Percentiles rank a stretch among this genome's conserved stretches.
Evolutionary conservation across 1,140 invertebrate species (phyloP).

Genomic region (Aethina tumida): DNA sequence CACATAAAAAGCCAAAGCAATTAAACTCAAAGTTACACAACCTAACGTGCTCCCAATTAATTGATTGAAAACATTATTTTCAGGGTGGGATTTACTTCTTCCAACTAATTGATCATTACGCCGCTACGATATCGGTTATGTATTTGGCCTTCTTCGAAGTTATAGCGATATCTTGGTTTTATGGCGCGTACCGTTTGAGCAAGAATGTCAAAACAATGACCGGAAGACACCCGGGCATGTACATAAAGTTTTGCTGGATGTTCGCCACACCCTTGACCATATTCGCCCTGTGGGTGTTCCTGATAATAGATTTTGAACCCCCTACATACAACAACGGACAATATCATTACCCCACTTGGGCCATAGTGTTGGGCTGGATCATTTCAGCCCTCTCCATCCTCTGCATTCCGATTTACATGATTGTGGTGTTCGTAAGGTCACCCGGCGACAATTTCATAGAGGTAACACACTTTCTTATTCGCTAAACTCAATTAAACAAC

Average conservation of each 20-base stretch:
- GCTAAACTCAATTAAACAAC: background rate
- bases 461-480: slow-evolving; percentile 40
- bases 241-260: slow-evolving; percentile 80
- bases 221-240: slow-evolving; percentile 62
- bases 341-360: slow-evolving; percentile 76
- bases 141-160: slow-evolving; percentile 88
- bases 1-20: too few relatives aligned
- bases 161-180: slow-evolving; percentile 83
- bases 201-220: slow-evolving; percentile 84
- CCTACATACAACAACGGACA: slow-evolving; percentile 67
- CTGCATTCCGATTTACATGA: slow-evolving; percentile 76
- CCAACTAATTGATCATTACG: slow-evolving; percentile 86
- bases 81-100: slow-evolving; percentile 89
- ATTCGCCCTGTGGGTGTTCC: slow-evolving; percentile 77
- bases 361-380: slow-evolving; percentile 76
- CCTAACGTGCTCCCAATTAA: background rate
- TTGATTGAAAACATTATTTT: slow-evolving; percentile 19
- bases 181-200: slow-evolving; percentile 70
- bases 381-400: slow-evolving; percentile 70
- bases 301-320: slow-evolving; percentile 74
- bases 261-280: slow-evolving; percentile 69
- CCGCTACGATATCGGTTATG: slow-evolving; percentile 82
- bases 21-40: too few relatives aligned
- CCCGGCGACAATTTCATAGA: slow-evolving; percentile 60
- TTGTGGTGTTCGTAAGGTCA: slow-evolving; percentile 58